Evolutionary conservation across 2,113 vertebrate genomes (phyloP).

Genomic region (Pygathrix nemaeus): DNA sequence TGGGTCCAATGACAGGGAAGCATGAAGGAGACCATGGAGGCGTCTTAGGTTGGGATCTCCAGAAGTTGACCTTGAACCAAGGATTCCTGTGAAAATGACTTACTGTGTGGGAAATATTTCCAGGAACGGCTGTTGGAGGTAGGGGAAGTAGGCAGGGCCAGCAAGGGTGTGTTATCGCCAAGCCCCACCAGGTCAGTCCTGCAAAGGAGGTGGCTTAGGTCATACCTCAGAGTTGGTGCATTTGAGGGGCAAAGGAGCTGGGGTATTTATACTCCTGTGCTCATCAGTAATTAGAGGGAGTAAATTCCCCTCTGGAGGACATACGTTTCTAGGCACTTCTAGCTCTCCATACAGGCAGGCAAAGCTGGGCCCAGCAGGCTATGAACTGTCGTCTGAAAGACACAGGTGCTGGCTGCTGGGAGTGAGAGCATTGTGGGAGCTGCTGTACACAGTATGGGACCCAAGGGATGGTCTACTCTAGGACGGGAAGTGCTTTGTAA

Average conservation of each 20-base stretch:
- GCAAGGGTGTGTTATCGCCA: rapidly evolving
- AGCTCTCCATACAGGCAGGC: not conserved
- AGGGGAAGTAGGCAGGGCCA: too few relatives aligned
- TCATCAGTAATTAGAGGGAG: not conserved
- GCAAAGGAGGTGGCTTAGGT: not conserved
- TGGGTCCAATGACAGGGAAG: not conserved
- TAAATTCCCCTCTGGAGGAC: not conserved
- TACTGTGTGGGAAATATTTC: not conserved
- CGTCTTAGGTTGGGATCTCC: not conserved
- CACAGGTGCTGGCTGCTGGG: not conserved
- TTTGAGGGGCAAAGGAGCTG: too few relatives aligned
- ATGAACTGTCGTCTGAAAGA: not conserved
- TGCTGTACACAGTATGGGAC: not conserved
- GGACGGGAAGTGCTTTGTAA: not conserved
- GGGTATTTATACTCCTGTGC: not conserved
- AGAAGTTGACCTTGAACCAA: not conserved
- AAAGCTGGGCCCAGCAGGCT: not conserved
- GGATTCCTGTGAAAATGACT: not conserved
- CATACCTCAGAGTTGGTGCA: not conserved
- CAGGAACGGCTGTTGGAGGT: not conserved
- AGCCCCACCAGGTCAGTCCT: too few relatives aligned
- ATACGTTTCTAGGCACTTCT: not conserved
- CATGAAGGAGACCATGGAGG: not conserved
- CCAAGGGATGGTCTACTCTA: not conserved
- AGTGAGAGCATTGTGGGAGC: too few relatives aligned